A percentile compares a stretch with the other conserved stretches of the same genome.
Conservation (phyloP, 2,113 vertebrate genomes). For the Sander lucioperca region DNA sequence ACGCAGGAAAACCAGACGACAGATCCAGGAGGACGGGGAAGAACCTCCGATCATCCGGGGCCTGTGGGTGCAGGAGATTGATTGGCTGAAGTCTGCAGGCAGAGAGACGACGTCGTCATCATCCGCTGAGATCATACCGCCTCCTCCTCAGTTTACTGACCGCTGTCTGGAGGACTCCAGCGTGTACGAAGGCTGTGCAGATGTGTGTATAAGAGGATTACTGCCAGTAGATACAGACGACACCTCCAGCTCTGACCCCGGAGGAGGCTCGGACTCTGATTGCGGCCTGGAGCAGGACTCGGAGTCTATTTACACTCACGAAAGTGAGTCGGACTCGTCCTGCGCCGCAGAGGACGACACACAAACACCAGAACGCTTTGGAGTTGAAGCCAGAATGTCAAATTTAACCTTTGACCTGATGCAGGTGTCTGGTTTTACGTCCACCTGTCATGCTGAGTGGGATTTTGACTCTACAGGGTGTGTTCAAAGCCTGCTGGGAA, state of each 20-base stretch:
- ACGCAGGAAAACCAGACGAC: slow-evolving; percentile 34
- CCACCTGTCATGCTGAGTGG: slow-evolving; percentile 20
- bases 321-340: slow-evolving; percentile 67
- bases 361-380: background rate
- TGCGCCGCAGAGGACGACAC: slow-evolving; percentile 1
- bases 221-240: background rate
- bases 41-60: slow-evolving; percentile 69
- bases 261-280: slow-evolving; percentile 41
- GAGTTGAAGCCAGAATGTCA: background rate
- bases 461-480: slow-evolving; percentile 36
- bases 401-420: slow-evolving; percentile 50
- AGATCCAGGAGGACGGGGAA: slow-evolving; percentile 1
- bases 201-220: background rate
- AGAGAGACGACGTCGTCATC: background rate
- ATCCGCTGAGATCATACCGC: slow-evolving; percentile 60
- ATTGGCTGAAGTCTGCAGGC: slow-evolving; percentile 59
- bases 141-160: slow-evolving; percentile 75
- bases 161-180: slow-evolving; percentile 84
- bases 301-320: slow-evolving; percentile 38
- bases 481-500: slow-evolving; percentile 46
- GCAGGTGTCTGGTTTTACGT: slow-evolving; percentile 59
- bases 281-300: slow-evolving; percentile 28
- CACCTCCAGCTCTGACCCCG: slow-evolving; percentile 17
- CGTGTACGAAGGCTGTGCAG: background rate
- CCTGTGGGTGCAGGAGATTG: slow-evolving; percentile 78